phyloP scores from a whole-genome alignment of 2,888 invertebrate genomes.

The Ariolimax columbianus region DNA sequence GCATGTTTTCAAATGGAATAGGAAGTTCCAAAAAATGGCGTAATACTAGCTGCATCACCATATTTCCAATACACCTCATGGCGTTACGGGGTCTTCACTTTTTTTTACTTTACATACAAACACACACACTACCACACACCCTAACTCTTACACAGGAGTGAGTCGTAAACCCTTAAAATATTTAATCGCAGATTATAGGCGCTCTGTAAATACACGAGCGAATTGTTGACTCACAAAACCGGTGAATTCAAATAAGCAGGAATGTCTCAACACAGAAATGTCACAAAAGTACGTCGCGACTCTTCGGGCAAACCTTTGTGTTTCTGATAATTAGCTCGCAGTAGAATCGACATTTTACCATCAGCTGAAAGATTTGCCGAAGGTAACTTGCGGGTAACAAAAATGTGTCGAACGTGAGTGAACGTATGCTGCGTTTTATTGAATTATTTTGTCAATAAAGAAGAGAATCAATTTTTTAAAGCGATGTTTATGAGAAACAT shows the following conservation, averaged over 20 bases:
- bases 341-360: not conserved
- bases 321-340: not conserved
- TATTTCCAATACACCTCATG: too few relatives aligned
- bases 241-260: not conserved
- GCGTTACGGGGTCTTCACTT: too few relatives aligned
- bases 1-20: too few relatives aligned
- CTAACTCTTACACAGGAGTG: too few relatives aligned
- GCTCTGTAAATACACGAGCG: not conserved
- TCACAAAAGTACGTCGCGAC: not conserved
- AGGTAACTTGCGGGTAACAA: too few relatives aligned
- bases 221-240: not conserved
- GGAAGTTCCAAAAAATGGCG: too few relatives aligned
- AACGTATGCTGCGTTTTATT: not conserved
- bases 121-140: too few relatives aligned
- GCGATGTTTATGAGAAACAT: not conserved
- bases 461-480: not conserved
- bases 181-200: not conserved
- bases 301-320: not conserved
- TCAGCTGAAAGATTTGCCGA: not conserved
- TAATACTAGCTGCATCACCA: too few relatives aligned
- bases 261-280: not conserved
- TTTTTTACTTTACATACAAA: too few relatives aligned
- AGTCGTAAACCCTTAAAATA: not conserved
- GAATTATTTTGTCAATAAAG: not conserved
- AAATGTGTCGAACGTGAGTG: too few relatives aligned